Evolutionary conservation across 1,140 invertebrate species (phyloP), one percentile per base, ranked within the genome.

Genomic region (Ooceraea biroi): DNA sequence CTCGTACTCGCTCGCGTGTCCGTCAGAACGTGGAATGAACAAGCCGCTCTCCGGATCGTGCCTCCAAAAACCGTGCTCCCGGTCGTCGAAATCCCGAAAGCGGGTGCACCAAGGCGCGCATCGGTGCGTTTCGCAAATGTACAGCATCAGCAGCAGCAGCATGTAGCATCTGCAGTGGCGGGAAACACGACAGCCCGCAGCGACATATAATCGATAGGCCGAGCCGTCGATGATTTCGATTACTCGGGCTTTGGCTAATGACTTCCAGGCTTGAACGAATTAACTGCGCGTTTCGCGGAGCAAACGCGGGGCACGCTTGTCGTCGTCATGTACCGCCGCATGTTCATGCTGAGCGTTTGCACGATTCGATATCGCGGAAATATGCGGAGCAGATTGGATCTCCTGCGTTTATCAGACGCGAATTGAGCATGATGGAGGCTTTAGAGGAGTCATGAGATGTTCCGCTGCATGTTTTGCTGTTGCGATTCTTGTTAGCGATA

Each of bases 181-280:
- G 48, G 44, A 19, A 52, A 46, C 85, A 60, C 44, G 85, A 82
- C 85, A 87, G 85, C 85, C 27, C 73, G 46, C 25, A n/a, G n/a
- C 85, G 90, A 92, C 91, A 87, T 88, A 91, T 92, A 92, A 93
- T 92, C 92, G 90, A 93, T 93, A 91, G 68, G 12, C n/a, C 36
- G 48, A 72, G 84, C 86, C 30, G 82, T 85, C 89, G 88, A 91
- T 91, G 91, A 92, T 91, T 92, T 91, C 89, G 90, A 90, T 92
- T 91, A 92, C 85, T n/a, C n/a, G 36, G 68, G 85, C 61, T 25
- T 46, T 46, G 71, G 25, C 52, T 61, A 65, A 66, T 66, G 65
- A 83, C 84, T 85, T 85, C 74, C 71, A 68, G 58, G 82, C 80
- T 36, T 10, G 52, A 83, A 68, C 72, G 74, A 77, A 66, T 77